A percentile compares a stretch with the other conserved stretches of the same genome.
Conservation (phyloP, 1,140 invertebrate species). For the Pollicipes pollicipes region DNA sequence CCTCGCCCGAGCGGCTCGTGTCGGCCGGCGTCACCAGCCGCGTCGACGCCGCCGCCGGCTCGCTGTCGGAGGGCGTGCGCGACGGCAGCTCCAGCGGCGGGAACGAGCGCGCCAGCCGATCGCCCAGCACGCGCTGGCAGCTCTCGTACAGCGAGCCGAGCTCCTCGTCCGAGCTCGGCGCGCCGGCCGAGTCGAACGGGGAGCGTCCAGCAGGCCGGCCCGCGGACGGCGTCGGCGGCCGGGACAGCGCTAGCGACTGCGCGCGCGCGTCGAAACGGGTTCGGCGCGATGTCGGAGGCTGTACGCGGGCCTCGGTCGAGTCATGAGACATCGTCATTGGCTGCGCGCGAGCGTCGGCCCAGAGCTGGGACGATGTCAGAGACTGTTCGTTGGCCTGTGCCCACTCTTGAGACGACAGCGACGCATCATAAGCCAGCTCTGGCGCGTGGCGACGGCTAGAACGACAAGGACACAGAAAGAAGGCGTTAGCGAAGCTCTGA, state of each 20-base stretch:
- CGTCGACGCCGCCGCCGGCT: not conserved
- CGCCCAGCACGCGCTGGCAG: not conserved
- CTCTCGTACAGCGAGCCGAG: not conserved
- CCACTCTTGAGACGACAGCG: not conserved
- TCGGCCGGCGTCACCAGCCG: not conserved
- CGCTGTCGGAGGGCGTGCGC: not conserved
- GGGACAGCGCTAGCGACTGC: not conserved
- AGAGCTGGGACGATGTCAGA: not conserved
- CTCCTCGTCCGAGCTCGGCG: not conserved
- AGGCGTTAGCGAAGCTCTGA: not conserved
- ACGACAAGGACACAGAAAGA: not conserved
- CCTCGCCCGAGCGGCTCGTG: not conserved
- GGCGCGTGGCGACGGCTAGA: too few species aligned
- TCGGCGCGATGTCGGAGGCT: too few species aligned
- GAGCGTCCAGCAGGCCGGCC: not conserved
- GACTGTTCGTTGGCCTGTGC: not conserved
- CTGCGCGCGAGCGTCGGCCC: not conserved
- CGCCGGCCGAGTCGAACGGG: not conserved
- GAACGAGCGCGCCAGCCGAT: not conserved
- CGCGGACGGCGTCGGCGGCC: too few species aligned
- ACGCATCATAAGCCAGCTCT: too few species aligned
- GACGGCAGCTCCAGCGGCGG: not conserved
- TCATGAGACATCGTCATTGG: too few species aligned
- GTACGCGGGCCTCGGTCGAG: too few species aligned
- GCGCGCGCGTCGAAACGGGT: too few species aligned